A percentile compares a stretch with the other conserved stretches of the same genome.
phyloP scores from a whole-genome alignment of 2,888 invertebrate genomes.

The Diabrotica balteata region DNA sequence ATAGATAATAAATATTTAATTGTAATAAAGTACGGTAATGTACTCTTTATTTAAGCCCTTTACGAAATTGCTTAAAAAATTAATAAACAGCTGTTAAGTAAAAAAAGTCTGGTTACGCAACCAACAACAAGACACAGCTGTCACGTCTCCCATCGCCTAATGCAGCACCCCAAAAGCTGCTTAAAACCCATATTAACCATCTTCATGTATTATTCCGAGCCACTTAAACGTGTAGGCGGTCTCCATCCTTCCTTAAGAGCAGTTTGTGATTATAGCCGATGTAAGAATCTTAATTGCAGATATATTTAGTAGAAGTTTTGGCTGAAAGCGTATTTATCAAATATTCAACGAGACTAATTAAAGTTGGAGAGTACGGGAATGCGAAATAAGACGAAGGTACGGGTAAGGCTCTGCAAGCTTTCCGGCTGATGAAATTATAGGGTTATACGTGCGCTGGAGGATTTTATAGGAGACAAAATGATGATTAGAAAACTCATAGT shows the following conservation, averaged over 20 bases:
- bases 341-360: slow-evolving; percentile 33
- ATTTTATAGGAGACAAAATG: slow-evolving; percentile 12
- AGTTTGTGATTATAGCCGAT: slow-evolving; percentile 53
- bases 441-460: slow-evolving; percentile 15
- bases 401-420: slow-evolving; percentile 9
- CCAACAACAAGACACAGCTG: slow-evolving; percentile 46
- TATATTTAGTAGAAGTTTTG: slow-evolving; percentile 46
- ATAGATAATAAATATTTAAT: too few relatives aligned
- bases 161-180: slow-evolving; percentile 53
- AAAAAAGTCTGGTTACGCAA: slow-evolving; percentile 13
- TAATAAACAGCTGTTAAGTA: slow-evolving; percentile 5
- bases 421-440: slow-evolving; percentile 24
- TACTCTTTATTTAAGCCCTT: neutral
- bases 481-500: slow-evolving; percentile 4
- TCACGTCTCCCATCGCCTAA: slow-evolving; percentile 49
- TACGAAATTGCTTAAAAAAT: slow-evolving; percentile 9
- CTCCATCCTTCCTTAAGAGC: slow-evolving; percentile 51
- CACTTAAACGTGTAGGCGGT: slow-evolving; percentile 55
- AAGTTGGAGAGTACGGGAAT: slow-evolving; percentile 19
- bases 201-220: slow-evolving; percentile 58
- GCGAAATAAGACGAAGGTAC: slow-evolving; percentile 13
- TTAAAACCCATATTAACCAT: slow-evolving; percentile 57
- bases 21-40: neutral
- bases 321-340: slow-evolving; percentile 36
- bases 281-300: slow-evolving; percentile 55